phyloP scores from a whole-genome alignment of 2,888 invertebrate genomes.

The Scaptomyza flava region DNA sequence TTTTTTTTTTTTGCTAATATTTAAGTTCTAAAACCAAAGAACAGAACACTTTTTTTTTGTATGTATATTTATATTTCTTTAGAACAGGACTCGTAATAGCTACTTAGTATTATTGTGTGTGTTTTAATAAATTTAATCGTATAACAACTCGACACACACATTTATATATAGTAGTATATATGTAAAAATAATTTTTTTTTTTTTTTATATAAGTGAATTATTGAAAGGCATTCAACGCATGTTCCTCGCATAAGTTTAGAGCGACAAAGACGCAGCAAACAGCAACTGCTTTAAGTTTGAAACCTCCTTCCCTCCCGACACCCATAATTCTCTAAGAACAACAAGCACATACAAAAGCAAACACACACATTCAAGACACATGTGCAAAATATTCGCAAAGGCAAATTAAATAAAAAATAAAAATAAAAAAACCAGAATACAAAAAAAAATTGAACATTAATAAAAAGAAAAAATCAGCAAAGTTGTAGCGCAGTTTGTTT shows the following conservation, averaged over 20 bases:
- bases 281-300: constrained; percentile 51
- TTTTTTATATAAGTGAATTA: constrained; percentile 54
- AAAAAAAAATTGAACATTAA: constrained; percentile 22
- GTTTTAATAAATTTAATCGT: constrained; percentile 48
- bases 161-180: constrained; percentile 23
- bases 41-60: constrained; percentile 66
- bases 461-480: constrained; percentile 33
- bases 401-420: constrained; percentile 7
- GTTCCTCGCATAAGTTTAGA: constrained; percentile 81
- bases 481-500: constrained; percentile 67
- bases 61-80: constrained; percentile 45
- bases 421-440: constrained; percentile 8
- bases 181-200: constrained; percentile 46
- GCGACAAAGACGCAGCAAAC: constrained; percentile 69
- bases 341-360: constrained; percentile 13
- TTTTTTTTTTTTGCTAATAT: constrained; percentile 60
- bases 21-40: constrained; percentile 82
- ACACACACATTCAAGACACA: constrained; percentile 14
- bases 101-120: constrained; percentile 72
- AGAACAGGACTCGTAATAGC: constrained; percentile 56
- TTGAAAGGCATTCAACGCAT: constrained; percentile 73
- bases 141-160: constrained; percentile 25
- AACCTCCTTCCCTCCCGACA: constrained; percentile 4
- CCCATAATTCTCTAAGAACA: not conserved
- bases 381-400: constrained; percentile 16